Evolutionary conservation across 2,797 vertebrate species (phyloP).

Genomic region (Acropternis orthonyx): DNA sequence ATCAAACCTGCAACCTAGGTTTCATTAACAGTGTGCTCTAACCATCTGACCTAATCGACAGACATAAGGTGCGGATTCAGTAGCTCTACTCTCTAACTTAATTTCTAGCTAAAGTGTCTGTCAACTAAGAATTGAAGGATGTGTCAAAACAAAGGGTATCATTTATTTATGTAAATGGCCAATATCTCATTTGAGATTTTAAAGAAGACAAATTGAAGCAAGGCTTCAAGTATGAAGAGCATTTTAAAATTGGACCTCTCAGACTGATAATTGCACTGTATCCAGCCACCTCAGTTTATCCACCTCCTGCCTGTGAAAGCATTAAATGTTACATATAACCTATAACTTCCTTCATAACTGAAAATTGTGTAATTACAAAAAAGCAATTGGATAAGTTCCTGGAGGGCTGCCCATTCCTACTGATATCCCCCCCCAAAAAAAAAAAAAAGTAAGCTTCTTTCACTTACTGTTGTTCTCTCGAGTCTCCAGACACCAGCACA

Average conservation of each 20-base stretch:
- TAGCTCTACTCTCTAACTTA: neutral
- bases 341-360: neutral
- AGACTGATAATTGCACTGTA: neutral
- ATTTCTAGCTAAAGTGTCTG: neutral
- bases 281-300: neutral
- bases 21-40: neutral
- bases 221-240: neutral
- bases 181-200: neutral
- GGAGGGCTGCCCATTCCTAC: neutral
- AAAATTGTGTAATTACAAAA: neutral
- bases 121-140: neutral
- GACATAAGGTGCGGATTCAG: neutral
- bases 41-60: neutral
- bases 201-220: neutral
- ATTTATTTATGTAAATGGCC: neutral
- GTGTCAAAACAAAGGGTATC: neutral
- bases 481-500: neutral
- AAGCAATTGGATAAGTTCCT: neutral
- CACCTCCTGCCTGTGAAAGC: neutral
- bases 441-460: neutral
- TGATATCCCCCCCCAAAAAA: neutral
- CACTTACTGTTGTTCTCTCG: rapidly evolving
- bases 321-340: neutral
- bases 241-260: neutral
- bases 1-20: neutral